These are phyloP conservation scores for Dynastes tityus DNA, from an alignment of 2,888 invertebrate species.

Conservation along the genomic window DNA sequence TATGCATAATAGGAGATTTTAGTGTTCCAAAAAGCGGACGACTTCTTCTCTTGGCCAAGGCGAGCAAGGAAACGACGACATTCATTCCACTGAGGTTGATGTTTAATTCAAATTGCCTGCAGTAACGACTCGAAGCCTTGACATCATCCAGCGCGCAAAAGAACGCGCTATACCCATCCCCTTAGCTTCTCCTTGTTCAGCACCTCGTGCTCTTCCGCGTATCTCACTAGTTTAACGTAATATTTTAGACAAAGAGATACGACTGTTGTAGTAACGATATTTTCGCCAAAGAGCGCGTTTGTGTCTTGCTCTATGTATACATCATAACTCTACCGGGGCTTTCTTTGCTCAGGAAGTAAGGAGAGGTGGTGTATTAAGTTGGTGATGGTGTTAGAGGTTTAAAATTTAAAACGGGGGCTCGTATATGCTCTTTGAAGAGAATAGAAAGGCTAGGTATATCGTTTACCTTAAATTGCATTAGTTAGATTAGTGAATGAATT, in stretches of 20 bases:
- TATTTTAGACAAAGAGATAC: conserved; percentile 23
- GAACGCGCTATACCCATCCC: neutral
- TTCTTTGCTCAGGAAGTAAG: neutral
- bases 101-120: conserved; percentile 41
- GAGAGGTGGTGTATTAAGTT: neutral
- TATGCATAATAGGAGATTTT: too few species aligned
- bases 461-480: too few species aligned
- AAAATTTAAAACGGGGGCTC: neutral
- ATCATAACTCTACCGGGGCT: conserved; percentile 18
- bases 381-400: neutral
- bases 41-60: neutral
- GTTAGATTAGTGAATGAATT: too few species aligned
- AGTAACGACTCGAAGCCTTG: conserved; percentile 24
- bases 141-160: neutral
- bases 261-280: conserved; percentile 17
- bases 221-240: conserved; percentile 8
- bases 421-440: too few species aligned
- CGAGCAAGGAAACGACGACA: neutral
- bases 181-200: neutral
- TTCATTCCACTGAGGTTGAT: neutral
- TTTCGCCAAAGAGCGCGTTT: conserved; percentile 26
- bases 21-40: too few species aligned
- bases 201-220: neutral
- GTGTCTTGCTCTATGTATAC: conserved; percentile 10
- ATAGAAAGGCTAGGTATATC: too few species aligned